A percentile compares a stretch with the other conserved stretches of the same genome.
phyloP scores from a whole-genome alignment of 2,888 invertebrate genomes.

The Apamea crenata region DNA sequence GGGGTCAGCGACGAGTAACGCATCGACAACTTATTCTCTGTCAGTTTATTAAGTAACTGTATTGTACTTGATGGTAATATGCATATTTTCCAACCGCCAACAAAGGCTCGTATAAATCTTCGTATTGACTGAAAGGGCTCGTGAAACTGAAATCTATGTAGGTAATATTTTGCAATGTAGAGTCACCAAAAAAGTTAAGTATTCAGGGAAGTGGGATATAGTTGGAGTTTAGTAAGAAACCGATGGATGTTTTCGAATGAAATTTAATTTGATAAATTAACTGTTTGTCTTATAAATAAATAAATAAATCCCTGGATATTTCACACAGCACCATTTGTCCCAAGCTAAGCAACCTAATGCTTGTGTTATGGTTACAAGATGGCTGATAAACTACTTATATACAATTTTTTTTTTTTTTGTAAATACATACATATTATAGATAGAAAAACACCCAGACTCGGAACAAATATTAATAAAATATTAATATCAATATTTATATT shows the following conservation, averaged over 20 bases:
- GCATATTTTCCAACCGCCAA: slow-evolving; percentile 45
- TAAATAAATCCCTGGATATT: no score
- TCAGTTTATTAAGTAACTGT: slow-evolving; percentile 57
- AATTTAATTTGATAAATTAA: neutral
- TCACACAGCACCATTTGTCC: no score
- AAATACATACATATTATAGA: no score
- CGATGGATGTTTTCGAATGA: neutral
- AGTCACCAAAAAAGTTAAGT: neutral
- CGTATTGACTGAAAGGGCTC: slow-evolving; percentile 25
- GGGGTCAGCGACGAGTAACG: slow-evolving; percentile 68
- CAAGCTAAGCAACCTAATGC: no score
- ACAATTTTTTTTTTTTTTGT: no score
- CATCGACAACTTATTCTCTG: slow-evolving; percentile 72
- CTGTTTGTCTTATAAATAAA: no score
- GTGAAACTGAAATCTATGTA: slow-evolving; percentile 16
- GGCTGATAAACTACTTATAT: no score
- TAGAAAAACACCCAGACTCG: no score
- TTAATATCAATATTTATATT: no score
- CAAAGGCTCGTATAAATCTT: slow-evolving; percentile 48
- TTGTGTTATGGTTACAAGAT: no score
- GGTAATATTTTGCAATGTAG: slow-evolving; percentile 19
- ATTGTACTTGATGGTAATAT: slow-evolving; percentile 56
- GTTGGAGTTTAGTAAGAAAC: neutral
- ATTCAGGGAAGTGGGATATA: neutral
- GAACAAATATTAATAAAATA: no score